Percentiles rank a stretch among this genome's conserved stretches.
These are phyloP conservation scores for Distichodus sexfasciatus DNA, from an alignment of 2,797 vertebrate genomes.

Conservation along the genomic window DNA sequence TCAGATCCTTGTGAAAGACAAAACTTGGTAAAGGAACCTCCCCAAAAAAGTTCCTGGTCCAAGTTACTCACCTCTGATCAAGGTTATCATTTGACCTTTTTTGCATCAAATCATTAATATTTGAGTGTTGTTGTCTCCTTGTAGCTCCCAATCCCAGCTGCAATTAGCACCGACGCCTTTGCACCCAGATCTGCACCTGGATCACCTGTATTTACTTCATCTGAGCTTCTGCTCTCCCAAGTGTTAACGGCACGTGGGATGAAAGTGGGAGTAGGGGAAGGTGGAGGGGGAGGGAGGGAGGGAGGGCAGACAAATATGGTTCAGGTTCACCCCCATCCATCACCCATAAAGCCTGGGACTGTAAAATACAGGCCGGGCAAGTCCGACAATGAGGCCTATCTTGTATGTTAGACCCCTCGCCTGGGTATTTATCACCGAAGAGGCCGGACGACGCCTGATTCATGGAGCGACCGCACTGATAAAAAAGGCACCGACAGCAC, in stretches of 20 bases:
- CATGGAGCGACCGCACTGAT: slow-evolving; percentile 68
- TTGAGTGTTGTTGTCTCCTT: neutral
- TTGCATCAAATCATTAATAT: too few species aligned
- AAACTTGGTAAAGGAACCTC: too few species aligned
- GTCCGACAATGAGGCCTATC: slow-evolving; percentile 72
- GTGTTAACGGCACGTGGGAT: slow-evolving; percentile 33
- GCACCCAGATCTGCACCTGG: neutral
- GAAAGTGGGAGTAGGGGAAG: slow-evolving; percentile 24
- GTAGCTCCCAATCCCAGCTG: neutral
- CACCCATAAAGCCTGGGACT: slow-evolving; percentile 63
- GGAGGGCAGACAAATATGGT: slow-evolving; percentile 53
- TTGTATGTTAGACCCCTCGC: slow-evolving; percentile 72
- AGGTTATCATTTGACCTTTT: too few species aligned
- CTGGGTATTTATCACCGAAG: slow-evolving; percentile 76
- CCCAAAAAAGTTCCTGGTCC: too few species aligned
- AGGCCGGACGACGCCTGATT: slow-evolving; percentile 70
- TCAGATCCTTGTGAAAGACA: too few species aligned
- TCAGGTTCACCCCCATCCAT: slow-evolving; percentile 67
- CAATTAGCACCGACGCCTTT: neutral
- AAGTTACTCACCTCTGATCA: too few species aligned
- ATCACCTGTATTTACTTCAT: slow-evolving; percentile 7
- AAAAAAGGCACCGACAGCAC: slow-evolving; percentile 68
- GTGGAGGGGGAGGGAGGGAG: too few species aligned
- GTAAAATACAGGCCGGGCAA: slow-evolving; percentile 68
- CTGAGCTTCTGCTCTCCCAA: neutral